Evolutionary conservation across 2,888 invertebrate genomes (phyloP).

Genomic region (Eudemis profundana): DNA sequence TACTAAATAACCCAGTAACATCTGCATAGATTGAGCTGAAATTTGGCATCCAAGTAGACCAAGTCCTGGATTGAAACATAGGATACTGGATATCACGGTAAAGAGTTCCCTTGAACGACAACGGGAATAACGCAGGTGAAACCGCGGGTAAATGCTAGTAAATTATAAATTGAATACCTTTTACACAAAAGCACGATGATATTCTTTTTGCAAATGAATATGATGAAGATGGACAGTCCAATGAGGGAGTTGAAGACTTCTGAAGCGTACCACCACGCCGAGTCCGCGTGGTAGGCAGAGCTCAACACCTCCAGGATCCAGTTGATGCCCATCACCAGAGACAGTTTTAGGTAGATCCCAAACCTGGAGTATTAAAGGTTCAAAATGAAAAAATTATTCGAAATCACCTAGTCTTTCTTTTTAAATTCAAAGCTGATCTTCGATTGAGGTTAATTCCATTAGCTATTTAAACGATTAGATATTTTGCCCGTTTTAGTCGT

Average conservation of each 20-base stretch:
- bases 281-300: background rate
- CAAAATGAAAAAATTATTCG: background rate
- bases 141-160: too few relatives aligned
- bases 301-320: slow-evolving; percentile 57
- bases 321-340: slow-evolving; percentile 57
- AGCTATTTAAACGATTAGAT: too few relatives aligned
- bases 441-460: too few relatives aligned
- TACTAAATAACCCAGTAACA: too few relatives aligned
- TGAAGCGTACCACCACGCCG: slow-evolving; percentile 45
- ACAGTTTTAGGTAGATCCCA: slow-evolving; percentile 55
- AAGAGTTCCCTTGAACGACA: too few relatives aligned
- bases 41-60: too few relatives aligned
- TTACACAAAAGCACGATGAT: slow-evolving; percentile 50
- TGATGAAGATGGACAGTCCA: slow-evolving; percentile 59
- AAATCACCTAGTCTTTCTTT: too few relatives aligned
- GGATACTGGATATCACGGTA: too few relatives aligned
- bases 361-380: slow-evolving; percentile 53
- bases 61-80: too few relatives aligned
- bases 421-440: too few relatives aligned
- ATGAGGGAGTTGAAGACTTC: slow-evolving; percentile 53
- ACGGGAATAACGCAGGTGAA: background rate
- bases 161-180: slow-evolving; percentile 49
- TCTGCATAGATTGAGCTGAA: too few relatives aligned
- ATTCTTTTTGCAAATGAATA: slow-evolving; percentile 57
- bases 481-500: too few relatives aligned